A percentile compares a stretch with the other conserved stretches of the same genome.
Conservation (phyloP, 2,888 invertebrate species). For the Ganaspis brasiliensis region DNA sequence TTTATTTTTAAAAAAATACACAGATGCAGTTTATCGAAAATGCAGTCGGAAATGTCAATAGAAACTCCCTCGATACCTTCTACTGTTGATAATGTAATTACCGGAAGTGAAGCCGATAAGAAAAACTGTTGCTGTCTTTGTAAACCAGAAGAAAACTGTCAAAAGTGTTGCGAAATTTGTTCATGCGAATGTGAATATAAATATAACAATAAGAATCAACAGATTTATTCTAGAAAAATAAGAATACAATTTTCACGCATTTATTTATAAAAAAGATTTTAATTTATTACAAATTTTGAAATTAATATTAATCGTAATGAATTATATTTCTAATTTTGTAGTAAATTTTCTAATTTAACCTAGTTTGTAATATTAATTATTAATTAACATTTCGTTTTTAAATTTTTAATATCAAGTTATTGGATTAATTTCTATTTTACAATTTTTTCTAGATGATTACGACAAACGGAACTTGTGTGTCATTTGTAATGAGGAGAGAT, state of each 20-base stretch:
- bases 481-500: slow-evolving; percentile 27
- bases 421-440: neutral
- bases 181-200: slow-evolving; percentile 10
- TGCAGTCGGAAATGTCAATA: slow-evolving; percentile 28
- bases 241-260: too few relatives aligned
- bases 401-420: too few relatives aligned
- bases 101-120: slow-evolving; percentile 6
- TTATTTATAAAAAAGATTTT: neutral
- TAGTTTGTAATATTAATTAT: too few relatives aligned
- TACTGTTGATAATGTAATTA: slow-evolving; percentile 11
- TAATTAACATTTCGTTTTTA: too few relatives aligned
- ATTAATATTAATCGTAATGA: too few relatives aligned
- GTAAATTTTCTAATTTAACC: too few relatives aligned
- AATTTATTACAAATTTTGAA: neutral
- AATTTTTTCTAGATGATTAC: neutral
- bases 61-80: slow-evolving; percentile 27
- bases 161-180: slow-evolving; percentile 29
- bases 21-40: slow-evolving; percentile 22
- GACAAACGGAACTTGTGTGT: neutral
- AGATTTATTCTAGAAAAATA: slow-evolving; percentile 1
- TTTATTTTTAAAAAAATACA: neutral
- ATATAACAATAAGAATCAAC: neutral
- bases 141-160: slow-evolving; percentile 19
- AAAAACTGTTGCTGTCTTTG: slow-evolving; percentile 7
- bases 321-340: too few relatives aligned